Evolutionary conservation across 2,113 vertebrate genomes (phyloP), one percentile per base, ranked within the genome.

Genomic region (Cynocephalus volans): DNA sequence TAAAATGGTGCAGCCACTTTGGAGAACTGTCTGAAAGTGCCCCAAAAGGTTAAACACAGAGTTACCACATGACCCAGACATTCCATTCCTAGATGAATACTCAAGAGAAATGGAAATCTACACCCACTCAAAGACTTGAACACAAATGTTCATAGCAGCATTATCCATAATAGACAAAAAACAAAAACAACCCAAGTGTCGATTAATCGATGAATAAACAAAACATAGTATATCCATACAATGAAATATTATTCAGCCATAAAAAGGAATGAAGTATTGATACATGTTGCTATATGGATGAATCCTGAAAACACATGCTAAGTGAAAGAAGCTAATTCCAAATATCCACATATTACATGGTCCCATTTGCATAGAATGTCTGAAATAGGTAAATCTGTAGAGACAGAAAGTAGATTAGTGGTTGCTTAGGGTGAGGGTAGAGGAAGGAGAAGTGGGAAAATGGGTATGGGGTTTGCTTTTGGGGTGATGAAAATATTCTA

Each of bases 271-370:
- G 23, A 87, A 45, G n/a, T 14, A 10, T 0, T 48, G n/a, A 48
- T 0, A 13, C n/a, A 5, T 0, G 4, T 2, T 23, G 13, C 15
- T 1, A 13, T 26, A 1, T 0, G n/a, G 17, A 58, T 1, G 23
- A 36, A 33, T 36, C 73, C 13, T 24, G 18, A 73, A 48, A 80
- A 36, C 41, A 33, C 6, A 2, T 0, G 24, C 48, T 3, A 33
- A 75, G 56, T 24, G 19, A 1, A 73, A 64, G 62, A 31, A 56
- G 54, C n/a, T 33, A 19, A 41, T 28, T 58, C 48, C 14, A 31
- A 64, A 52, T 18, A 36, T 26, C n/a, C 70, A 58, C 24, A 19
- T 2, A 13, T 8, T 31, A 3, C 3, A 12, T 3, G 21, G 60
- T 81, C 28, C 88, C 15, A 45, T 23, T 24, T n/a, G 67, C 26